Evolutionary conservation across 2,888 invertebrate species (phyloP).

Genomic region (Andrena camellia): DNA sequence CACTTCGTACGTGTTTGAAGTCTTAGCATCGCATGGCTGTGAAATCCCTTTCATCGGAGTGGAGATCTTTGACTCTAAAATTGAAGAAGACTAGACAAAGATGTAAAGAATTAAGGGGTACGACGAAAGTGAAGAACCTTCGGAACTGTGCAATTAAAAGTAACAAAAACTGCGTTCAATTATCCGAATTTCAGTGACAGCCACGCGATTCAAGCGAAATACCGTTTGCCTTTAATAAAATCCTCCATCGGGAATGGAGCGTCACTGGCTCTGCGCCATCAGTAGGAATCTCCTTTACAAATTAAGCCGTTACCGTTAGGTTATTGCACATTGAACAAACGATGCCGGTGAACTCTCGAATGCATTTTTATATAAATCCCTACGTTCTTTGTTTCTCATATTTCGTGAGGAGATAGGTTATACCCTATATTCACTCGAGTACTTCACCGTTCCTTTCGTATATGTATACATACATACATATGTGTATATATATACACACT

Average conservation of each 20-base stretch:
- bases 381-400: conserved; percentile 36
- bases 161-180: not conserved
- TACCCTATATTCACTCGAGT: conserved; percentile 32
- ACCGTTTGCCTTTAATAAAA: conserved; percentile 16
- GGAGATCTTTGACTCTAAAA: not conserved
- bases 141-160: not conserved
- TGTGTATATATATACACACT: conserved; percentile 18
- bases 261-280: conserved; percentile 19
- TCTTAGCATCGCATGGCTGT: conserved; percentile 9
- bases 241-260: conserved; percentile 8
- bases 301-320: conserved; percentile 70
- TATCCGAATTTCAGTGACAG: not conserved
- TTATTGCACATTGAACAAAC: conserved; percentile 82
- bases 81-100: not conserved
- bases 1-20: conserved; percentile 13
- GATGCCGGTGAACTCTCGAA: conserved; percentile 74
- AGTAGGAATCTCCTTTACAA: conserved; percentile 26
- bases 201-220: conserved; percentile 12
- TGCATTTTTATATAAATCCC: conserved; percentile 70
- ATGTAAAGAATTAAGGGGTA: not conserved
- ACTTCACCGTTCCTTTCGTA: not conserved
- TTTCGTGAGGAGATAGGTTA: conserved; percentile 19
- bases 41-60: not conserved
- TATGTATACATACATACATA: conserved; percentile 30
- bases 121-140: not conserved